These are phyloP conservation scores for Aspidapion aeneum DNA, from an alignment of 2,888 invertebrate species.

Conservation along the genomic window DNA sequence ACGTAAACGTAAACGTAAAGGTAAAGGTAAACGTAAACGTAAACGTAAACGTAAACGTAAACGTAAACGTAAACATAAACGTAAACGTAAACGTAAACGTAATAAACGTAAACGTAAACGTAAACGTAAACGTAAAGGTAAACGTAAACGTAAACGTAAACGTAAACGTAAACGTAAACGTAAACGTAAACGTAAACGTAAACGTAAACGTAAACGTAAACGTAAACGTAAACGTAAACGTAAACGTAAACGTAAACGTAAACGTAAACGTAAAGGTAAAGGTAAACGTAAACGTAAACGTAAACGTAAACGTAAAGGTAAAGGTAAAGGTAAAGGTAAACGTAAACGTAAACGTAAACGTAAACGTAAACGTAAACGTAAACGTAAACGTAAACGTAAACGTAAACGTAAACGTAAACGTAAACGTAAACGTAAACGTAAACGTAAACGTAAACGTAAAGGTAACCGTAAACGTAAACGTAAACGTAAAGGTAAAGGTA, in stretches of 20 bases:
- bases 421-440: neutral
- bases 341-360: neutral
- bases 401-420: neutral
- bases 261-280: neutral
- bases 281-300: neutral
- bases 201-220: neutral
- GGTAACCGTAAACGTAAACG: neutral
- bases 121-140: neutral
- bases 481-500: neutral
- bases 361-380: neutral
- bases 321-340: neutral
- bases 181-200: neutral
- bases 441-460: neutral
- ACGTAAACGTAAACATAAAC: neutral
- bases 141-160: neutral
- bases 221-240: neutral
- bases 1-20: neutral
- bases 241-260: neutral
- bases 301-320: neutral
- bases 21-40: neutral
- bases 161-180: neutral
- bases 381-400: neutral
- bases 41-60: neutral
- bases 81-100: neutral
- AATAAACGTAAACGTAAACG: neutral